Base-by-base conservation (phyloP, 2,888 invertebrate genomes). In the Macrostomum cliftonense region DNA sequence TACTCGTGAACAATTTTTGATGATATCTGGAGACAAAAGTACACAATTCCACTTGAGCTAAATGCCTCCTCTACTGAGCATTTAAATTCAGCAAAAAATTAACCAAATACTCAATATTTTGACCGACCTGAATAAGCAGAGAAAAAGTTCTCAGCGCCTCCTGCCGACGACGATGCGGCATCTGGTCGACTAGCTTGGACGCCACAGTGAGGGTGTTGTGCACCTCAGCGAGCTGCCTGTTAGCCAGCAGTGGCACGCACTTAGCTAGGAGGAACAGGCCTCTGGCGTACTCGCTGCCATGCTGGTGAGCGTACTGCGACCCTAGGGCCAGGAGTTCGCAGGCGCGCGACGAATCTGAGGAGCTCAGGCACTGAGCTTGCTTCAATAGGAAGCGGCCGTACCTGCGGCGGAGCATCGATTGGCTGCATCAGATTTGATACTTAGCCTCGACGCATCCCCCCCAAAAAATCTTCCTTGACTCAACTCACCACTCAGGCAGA, bases 271-370 rank as follows among this genome's bases (percentile, higher is more conserved):
- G 74, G 74, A 95, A 95, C 55, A 95, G 74, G 49, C 91, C 82
- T 68, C 85, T 78, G 1, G 91, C 83, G 67, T 93, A 91, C 55
- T 81, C 81, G 14, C 87, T 87, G 68, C 82, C 81, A 36, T 87
- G 84, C 63, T 86, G 81, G 63, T 85, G 82, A n/a, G 91, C 86
- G 71, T 86, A 91, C 62, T 93, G 91, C 14, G 86, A 86, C 1
- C 95, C 93, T 40, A 86, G 82, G 1, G 82, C 85, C 21, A 95
- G 75, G 54, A 91, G 71, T 68, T 82, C 83, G 62, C 83, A 83
- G 28, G 28, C 28, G 5, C 28, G 28, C 28, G 28, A 28, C 5
- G 28, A 28, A 28, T 28, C 28, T 9, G 28, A 28, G 4, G 28
- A 28, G 28, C 28, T 28, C 5, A 28, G 28, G 28, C 28, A 28